Base-by-base conservation (phyloP, 2,888 invertebrate species). In the Subacronicta megacephala region DNA sequence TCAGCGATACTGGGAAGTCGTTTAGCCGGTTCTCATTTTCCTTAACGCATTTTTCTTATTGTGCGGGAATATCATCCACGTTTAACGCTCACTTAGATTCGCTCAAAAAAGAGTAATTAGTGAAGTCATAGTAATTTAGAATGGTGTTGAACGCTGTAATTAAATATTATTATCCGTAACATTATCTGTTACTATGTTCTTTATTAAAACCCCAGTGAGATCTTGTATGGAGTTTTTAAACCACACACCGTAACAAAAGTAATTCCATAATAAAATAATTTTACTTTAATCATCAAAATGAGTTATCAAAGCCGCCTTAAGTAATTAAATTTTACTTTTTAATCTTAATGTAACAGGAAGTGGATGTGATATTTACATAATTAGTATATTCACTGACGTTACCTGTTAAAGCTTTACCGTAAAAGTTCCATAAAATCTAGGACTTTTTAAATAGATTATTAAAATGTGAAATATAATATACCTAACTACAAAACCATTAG, bases 1-100 rank as follows among this genome's bases (percentile, higher is more conserved):
- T 83, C 84, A 84, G 41, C 69, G 42, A 49, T 83, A 79, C 76
- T 9, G 43, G 64, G 81, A 83, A 83, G 70, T 54, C 57, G 78
- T 72, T 72, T 23, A 36, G 41, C 60, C 36, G 56, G 78, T 61
- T 61, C 50, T 44, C 65, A 60, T 81, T 81, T 81, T 81, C 82
- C 81, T 81, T 62, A 75, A 74, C 45, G 68, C 50, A 57, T 62
- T 59, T 73, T 57, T 71, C 55, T 72, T 69, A 43, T 57, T 50
- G 26, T 26, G 50, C 15, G 46, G 17, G 38, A 66, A 65, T 56
- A 62, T 18, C 43, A 49, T 58, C 36, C 45, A 42, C 40, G 40
- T 52, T 61, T 56, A 59, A 63, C 63, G 66, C 51, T 75, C 53
- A 53, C 54, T 74, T 74, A 56, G 29, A 40, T 52, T 23, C 29